Evolutionary conservation across 2,113 vertebrate genomes (phyloP).

Genomic region (Mohoua ochrocephala): DNA sequence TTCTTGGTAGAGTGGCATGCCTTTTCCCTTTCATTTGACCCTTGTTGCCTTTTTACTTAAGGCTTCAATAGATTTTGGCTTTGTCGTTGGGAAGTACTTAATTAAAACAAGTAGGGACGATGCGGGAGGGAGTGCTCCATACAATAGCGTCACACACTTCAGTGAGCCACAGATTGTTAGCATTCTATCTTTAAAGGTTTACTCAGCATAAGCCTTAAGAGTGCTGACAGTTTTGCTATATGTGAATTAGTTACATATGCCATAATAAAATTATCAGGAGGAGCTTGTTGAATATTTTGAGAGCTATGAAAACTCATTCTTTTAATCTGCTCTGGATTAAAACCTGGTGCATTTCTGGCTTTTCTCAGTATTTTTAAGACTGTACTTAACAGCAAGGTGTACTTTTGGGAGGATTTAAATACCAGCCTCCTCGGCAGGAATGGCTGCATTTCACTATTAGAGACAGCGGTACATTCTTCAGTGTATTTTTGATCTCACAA

Average conservation of each 20-base stretch:
- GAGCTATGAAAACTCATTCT: not conserved
- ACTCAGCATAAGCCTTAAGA: not conserved
- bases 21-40: not conserved
- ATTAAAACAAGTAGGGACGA: not conserved
- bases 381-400: not conserved
- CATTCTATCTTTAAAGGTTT: not conserved
- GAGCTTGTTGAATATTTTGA: not conserved
- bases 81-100: not conserved
- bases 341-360: not conserved
- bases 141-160: not conserved
- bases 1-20: not conserved
- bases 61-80: not conserved
- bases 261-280: not conserved
- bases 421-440: not conserved
- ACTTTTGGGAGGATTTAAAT: not conserved
- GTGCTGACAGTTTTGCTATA: not conserved
- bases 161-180: too few relatives aligned
- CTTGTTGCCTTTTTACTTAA: not conserved
- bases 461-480: accelerated
- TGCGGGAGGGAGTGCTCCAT: not conserved
- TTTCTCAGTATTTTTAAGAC: not conserved
- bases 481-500: not conserved
- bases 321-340: not conserved
- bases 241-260: not conserved
- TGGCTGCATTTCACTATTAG: accelerated